A percentile compares a stretch with the other conserved stretches of the same genome.
phyloP scores from a whole-genome alignment of 2,888 invertebrate species.

The Amiota minor region DNA sequence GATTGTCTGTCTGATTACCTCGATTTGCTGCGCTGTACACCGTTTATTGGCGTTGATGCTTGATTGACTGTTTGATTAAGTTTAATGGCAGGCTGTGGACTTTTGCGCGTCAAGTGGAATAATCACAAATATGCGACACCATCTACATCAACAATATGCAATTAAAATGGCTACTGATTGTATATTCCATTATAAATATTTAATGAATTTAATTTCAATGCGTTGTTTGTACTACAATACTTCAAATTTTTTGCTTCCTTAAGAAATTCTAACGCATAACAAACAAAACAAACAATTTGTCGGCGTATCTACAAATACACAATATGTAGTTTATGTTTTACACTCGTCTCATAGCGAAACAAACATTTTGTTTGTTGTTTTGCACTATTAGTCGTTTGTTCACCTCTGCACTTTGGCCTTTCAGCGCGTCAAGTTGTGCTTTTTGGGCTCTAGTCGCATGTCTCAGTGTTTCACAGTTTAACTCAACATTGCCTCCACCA shows the following conservation, averaged over 20 bases:
- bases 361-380: constrained; percentile 12
- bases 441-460: background rate
- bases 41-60: constrained; percentile 10
- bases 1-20: background rate
- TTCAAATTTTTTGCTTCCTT: background rate
- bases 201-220: constrained; percentile 6
- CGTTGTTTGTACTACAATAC: background rate
- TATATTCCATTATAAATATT: background rate
- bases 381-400: constrained; percentile 10
- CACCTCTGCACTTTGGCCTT: constrained; percentile 32
- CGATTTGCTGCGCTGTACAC: constrained; percentile 16
- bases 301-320: constrained; percentile 5
- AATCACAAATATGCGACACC: constrained; percentile 14
- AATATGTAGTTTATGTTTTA: too few species aligned
- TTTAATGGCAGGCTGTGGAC: constrained; percentile 16
- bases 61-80: constrained; percentile 23
- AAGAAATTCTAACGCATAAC: constrained; percentile 17
- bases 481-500: background rate
- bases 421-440: background rate
- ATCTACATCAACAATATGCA: background rate
- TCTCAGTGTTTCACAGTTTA: background rate
- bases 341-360: background rate
- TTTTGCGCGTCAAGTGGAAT: constrained; percentile 29
- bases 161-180: constrained; percentile 31
- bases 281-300: constrained; percentile 10